phyloP scores from a whole-genome alignment of 2,797 vertebrate genomes.

The Scleropages formosus region DNA sequence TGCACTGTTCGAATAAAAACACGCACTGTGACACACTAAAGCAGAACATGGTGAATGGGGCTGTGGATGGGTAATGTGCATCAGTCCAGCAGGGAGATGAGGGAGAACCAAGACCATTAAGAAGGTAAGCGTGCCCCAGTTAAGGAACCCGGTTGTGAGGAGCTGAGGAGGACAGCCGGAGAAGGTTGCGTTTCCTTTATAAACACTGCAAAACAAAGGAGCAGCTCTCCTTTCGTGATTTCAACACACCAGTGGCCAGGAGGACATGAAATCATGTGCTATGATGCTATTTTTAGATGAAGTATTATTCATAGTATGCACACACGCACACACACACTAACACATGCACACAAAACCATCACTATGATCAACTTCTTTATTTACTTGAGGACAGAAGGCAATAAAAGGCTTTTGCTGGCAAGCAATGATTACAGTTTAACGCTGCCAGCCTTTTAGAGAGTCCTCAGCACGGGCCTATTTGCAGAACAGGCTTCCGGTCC shows the following conservation, averaged over 20 bases:
- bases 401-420: conserved; percentile 18
- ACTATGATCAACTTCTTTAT: no score
- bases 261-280: no score
- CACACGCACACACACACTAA: no score
- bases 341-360: no score
- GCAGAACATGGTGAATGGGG: no score
- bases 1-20: not conserved
- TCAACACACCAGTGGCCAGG: no score
- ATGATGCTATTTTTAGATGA: no score
- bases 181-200: not conserved
- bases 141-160: not conserved
- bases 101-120: not conserved
- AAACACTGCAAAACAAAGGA: conserved; percentile 2
- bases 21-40: not conserved
- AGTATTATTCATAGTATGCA: no score
- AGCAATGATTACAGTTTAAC: conserved; percentile 40
- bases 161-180: no score
- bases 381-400: not conserved
- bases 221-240: no score
- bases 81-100: not conserved
- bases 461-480: conserved; percentile 32
- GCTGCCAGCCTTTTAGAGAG: conserved; percentile 25
- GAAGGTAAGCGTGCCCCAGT: not conserved
- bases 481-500: not conserved
- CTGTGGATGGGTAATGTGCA: no score